Base-by-base conservation (phyloP, 2,113 vertebrate species). In the Sylvicapra grimmia region DNA sequence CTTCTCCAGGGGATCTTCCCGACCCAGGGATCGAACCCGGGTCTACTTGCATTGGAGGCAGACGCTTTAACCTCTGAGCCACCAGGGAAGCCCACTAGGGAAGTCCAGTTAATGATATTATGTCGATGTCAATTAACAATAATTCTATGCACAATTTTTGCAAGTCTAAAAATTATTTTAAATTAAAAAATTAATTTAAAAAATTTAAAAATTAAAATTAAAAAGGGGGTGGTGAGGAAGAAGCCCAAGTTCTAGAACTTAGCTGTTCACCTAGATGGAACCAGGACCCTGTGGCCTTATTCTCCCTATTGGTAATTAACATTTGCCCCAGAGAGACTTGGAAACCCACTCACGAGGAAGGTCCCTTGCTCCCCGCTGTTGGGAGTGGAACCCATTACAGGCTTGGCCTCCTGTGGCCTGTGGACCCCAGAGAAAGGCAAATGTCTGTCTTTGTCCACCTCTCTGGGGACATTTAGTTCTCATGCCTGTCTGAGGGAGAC, bases 161-260 rank as follows among this genome's bases (percentile, higher is more conserved):
- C 40, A 75, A 91, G 8, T 53, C 63, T 88, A 90, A 97, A 92
- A 93, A 40, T 91, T 51, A 77, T 33, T 93, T 94, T 90, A 53
- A 53, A 53, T 53, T 53, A 16, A 53, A 53, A 53, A 15, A 16
- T 16, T 53, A 49, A 49, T 49, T 49, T 49, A 19, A 29, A 68
- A 68, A 75, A 4, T 23, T 56, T 54, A 61, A 61, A 61, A 63
- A 63, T 6, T 29, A 29, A 65, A 65, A 65, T 23, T 36, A 12
- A 72, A 36, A 72, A 36, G 18, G 19, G 65, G 4, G 8, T 13
- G 21, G 36, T 82, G 44, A 40, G 40, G 40, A 77, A 61, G 44
- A 47, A 82, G 16, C 49, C 54, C 59, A 56, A 65, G 47, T 63
- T 75, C 33, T 54, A 49, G 86, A 88, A 36, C 29, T 51, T 25